Conservation (phyloP, 1,140 invertebrate genomes). For the Neodiprion lecontei region DNA sequence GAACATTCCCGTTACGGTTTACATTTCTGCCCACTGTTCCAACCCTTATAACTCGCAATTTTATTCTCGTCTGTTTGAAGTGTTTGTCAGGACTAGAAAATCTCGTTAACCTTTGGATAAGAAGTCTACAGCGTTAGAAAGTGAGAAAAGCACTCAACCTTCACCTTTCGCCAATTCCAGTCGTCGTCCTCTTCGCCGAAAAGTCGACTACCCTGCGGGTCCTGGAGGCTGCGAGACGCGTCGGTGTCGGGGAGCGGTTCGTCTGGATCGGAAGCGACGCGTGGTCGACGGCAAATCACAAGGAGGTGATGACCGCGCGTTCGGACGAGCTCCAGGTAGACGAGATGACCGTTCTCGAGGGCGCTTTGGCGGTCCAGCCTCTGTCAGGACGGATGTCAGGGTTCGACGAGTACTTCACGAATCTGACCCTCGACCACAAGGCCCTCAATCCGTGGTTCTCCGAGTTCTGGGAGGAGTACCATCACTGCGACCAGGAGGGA, state of each 20-base stretch:
- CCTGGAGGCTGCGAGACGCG: conserved; percentile 55
- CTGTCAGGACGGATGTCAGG: conserved; percentile 56
- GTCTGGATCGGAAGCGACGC: conserved; percentile 67
- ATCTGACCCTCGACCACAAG: conserved; percentile 48
- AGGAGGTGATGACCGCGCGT: conserved; percentile 27
- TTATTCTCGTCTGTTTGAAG: too few species aligned
- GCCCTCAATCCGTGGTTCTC: conserved; percentile 66
- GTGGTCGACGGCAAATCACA: conserved; percentile 58
- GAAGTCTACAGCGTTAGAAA: too few species aligned
- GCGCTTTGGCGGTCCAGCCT: conserved; percentile 66
- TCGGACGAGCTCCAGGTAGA: conserved; percentile 26
- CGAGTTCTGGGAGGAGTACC: conserved; percentile 72
- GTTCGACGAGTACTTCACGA: conserved; percentile 65
- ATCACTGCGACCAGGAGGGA: conserved; percentile 50
- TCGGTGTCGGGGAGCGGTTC: conserved; percentile 49
- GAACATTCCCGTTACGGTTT: too few species aligned
- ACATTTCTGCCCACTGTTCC: too few species aligned
- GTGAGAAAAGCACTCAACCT: too few species aligned
- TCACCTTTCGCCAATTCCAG: conserved; percentile 41
- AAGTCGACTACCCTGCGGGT: conserved; percentile 58
- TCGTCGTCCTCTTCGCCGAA: conserved; percentile 66
- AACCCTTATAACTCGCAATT: too few species aligned
- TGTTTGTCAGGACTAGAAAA: too few species aligned
- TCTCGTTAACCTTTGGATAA: too few species aligned
- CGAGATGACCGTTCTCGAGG: conserved; percentile 57